phyloP scores from a whole-genome alignment of 2,113 vertebrate genomes.

The Eurypyga helias region DNA sequence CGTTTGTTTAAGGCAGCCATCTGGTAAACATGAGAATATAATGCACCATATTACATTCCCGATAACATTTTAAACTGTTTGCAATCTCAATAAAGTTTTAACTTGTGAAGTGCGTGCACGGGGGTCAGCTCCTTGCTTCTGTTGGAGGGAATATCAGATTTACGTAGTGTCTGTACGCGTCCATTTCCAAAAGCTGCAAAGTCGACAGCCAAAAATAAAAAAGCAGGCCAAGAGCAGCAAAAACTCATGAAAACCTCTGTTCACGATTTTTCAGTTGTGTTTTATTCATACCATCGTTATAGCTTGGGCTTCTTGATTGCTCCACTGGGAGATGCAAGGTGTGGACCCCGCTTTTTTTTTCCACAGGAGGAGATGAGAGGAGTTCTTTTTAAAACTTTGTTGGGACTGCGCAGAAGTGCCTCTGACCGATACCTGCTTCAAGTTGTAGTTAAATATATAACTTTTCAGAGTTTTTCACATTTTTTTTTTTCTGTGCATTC shows the following conservation, averaged over 20 bases:
- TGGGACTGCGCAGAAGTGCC: background rate
- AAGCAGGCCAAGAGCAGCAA: background rate
- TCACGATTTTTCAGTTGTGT: background rate
- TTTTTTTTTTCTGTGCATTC: background rate
- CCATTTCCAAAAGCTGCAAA: slow-evolving; percentile 8
- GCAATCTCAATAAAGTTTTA: slow-evolving; percentile 6
- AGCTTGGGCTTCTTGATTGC: background rate
- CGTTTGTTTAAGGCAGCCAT: background rate
- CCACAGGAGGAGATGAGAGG: background rate
- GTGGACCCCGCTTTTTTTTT: background rate
- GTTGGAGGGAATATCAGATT: background rate
- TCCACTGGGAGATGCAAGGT: background rate
- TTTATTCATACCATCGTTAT: background rate
- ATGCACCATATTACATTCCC: background rate
- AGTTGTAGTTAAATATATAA: fast-evolving
- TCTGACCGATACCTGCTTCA: background rate
- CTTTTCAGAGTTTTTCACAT: fast-evolving
- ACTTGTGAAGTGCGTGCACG: background rate
- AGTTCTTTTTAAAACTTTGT: background rate
- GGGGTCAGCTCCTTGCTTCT: background rate
- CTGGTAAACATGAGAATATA: background rate
- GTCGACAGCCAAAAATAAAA: background rate
- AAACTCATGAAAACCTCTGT: background rate
- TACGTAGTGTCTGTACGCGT: background rate
- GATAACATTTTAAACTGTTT: background rate